Evolutionary conservation across 2,797 vertebrate genomes (phyloP), one percentile per base, ranked within the genome.

Genomic region (Phaenicophaeus curvirostris): DNA sequence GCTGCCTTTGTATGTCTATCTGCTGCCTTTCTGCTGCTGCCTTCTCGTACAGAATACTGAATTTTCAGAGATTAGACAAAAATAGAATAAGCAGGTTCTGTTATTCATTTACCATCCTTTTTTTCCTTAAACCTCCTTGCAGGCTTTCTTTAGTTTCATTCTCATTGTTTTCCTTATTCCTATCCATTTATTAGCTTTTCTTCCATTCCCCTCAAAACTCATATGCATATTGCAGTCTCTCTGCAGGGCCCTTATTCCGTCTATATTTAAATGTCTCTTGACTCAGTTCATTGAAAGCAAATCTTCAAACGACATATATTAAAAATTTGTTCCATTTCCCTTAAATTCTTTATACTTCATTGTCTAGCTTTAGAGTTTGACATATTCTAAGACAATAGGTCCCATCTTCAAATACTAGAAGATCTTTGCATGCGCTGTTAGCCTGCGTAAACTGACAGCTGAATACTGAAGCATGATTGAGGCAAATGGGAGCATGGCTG

Each of bases 131-230:
- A 33, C 3, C 21, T 68, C 9, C 16, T 85, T 72, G 61, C 42
- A 85, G 78, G 3, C 44, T 87, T 94, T 73, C 37, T 77, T 83
- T 72, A 39, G 46, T 75, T 54, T 48, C 4, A 15, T 72, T 83
- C 35, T 90, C 23, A 58, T 13, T 1, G 2, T 79, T 95, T 77
- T 77, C 6, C 14, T 54, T 63, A 65, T 87, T 85, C 15, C 21
- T 85, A 24, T 59, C 41, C 25, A 27, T 89, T 80, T 92, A 78
- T 77, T 89, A 87, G 28, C n/a, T 89, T 93, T 85, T 87, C 46
- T 74, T 89, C 62, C 23, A 15, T 85, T 82, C 27, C 30, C 24
- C 87, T 87, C 72, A 66, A 54, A 93, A 48, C 35, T 89, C 1
- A 0, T 19, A 33, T 55, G 62, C 50, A 51, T 75, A 72, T 51